Conservation (phyloP, 2,888 invertebrate genomes). For the Hyposoter didymator region DNA sequence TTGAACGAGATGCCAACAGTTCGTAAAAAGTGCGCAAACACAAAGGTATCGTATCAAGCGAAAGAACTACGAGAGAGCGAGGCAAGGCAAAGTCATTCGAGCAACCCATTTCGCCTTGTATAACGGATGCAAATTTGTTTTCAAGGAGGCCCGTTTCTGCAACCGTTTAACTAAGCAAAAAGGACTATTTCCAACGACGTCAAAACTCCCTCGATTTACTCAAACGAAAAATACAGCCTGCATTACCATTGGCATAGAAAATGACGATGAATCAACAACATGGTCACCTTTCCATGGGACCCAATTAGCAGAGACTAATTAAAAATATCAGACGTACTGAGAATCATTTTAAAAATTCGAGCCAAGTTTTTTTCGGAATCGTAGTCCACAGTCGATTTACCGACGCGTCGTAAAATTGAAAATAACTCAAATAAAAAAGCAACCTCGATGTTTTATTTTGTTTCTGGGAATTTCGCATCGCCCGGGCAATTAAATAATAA, state of each 20-base stretch:
- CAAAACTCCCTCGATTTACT: background rate
- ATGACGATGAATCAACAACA: background rate
- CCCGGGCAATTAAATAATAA: background rate
- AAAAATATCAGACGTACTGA: background rate
- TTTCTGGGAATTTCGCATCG: background rate
- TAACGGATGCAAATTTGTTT: slow-evolving; percentile 37
- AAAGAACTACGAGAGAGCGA: background rate
- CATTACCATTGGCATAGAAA: background rate
- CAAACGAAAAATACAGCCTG: background rate
- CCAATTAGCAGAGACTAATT: background rate
- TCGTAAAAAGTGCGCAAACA: background rate
- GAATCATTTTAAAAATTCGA: background rate
- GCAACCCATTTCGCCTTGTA: slow-evolving; percentile 30
- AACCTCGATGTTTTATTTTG: background rate
- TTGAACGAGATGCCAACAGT: slow-evolving; percentile 70
- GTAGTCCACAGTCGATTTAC: background rate
- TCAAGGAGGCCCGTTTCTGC: slow-evolving; percentile 1
- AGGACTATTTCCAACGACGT: background rate
- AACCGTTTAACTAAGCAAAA: background rate
- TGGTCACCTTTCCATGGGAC: background rate
- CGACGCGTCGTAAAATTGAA: background rate
- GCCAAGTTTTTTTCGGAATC: background rate
- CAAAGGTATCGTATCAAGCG: background rate
- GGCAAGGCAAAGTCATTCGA: slow-evolving; percentile 23
- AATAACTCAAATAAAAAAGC: background rate